phyloP scores from a whole-genome alignment of 2,113 vertebrate species.

The crab-eating macaque (Macaca fascicularis) region DNA sequence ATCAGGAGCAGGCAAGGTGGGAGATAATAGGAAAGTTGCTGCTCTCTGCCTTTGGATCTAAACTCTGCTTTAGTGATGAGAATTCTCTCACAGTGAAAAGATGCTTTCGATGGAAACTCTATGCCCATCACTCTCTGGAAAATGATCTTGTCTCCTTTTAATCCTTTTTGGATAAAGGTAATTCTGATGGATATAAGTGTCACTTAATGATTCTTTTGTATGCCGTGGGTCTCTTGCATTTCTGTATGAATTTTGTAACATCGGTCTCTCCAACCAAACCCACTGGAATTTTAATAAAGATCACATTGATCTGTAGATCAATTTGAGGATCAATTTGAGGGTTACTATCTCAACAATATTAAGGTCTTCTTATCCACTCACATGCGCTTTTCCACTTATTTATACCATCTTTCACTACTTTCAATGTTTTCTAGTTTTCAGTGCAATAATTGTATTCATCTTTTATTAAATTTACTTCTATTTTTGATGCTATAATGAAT shows the following conservation, averaged over 20 bases:
- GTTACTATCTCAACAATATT: background rate
- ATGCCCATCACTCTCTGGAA: background rate
- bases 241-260: background rate
- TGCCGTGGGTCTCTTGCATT: background rate
- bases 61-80: background rate
- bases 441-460: background rate
- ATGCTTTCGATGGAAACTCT: background rate
- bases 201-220: background rate
- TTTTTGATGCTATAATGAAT: background rate
- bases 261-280: background rate
- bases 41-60: background rate
- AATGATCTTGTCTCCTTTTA: background rate
- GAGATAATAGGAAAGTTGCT: background rate
- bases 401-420: background rate
- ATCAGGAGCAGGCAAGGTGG: background rate
- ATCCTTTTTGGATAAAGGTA: background rate
- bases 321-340: background rate
- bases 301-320: background rate
- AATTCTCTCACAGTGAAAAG: background rate
- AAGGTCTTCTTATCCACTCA: background rate
- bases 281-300: too few species aligned
- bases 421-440: background rate
- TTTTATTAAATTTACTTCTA: background rate
- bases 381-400: background rate
- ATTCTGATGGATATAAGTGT: background rate